Base-by-base conservation (phyloP, 2,888 invertebrate species). In the Blastobasis lacticolella region DNA sequence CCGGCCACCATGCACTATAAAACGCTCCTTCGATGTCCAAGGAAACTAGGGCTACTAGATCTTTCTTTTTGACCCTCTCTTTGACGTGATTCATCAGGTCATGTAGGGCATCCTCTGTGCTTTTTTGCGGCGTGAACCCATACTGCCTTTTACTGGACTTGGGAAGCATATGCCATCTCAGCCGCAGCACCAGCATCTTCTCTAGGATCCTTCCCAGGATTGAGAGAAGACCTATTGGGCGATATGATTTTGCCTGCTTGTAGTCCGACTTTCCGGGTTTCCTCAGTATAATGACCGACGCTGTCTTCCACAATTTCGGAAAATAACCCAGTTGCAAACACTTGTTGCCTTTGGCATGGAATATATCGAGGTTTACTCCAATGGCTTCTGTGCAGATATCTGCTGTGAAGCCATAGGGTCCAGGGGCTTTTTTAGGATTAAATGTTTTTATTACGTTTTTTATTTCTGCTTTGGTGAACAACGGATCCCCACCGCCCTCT, bases 1-100 rank as follows among this genome's bases (percentile, higher is more conserved):
- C 51, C 0, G 61, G 58, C 60, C 60, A 60, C 57, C 56, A 59
- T 0, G 58, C 54, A 45, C 50, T 56, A 37, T 56, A 56, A 38
- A 58, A 60, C n/a, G 60, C 58, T 1, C 58, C 60, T 48, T 60
- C 55, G 37, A 58, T 58, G 43, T 60, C 60, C 10, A 57, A 45
- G 2, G 54, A 57, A 1, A 57, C 49, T 4, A 57, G n/a, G 4
- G 48, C 38, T 5, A 52, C 52, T 5, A 57, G 45, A 45, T 53
- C 53, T 10, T 44, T 9, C 36, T 52, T 51, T 8, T 38, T 10
- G 4, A 45, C 41, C 2, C 49, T 23, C 23, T 46, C 41, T 6
- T 46, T 44, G 4, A 59, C 45, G 7, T 45, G 41, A 4, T 46
- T 37, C 4, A 56, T 43, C 0, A 50, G 41, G 37, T 52, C 51